Conservation (phyloP, 1,140 invertebrate species). For the Drosophila miranda region DNA sequence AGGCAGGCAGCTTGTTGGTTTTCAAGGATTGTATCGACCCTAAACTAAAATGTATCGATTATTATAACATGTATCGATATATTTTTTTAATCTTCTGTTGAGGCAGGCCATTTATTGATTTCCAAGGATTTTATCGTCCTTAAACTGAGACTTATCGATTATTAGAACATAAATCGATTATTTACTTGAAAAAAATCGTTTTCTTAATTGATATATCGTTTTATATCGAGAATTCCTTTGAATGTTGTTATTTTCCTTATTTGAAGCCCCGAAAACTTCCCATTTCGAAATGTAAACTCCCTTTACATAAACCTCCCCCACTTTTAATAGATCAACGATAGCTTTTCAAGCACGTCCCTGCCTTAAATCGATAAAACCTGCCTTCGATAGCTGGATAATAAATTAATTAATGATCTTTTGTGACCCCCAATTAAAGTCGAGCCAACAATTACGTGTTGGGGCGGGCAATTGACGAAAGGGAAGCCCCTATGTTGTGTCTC, state of each 20-base stretch:
- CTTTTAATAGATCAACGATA: not conserved
- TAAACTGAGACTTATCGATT: too few species aligned
- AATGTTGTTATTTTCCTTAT: too few species aligned
- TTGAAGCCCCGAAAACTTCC: not conserved
- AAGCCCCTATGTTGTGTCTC: slow-evolving; percentile 7
- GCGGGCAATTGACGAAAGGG: slow-evolving; percentile 21
- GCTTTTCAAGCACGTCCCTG: slow-evolving; percentile 5
- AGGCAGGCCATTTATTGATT: slow-evolving; percentile 8
- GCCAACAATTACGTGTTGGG: slow-evolving; percentile 53
- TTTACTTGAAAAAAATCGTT: too few species aligned
- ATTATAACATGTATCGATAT: not conserved
- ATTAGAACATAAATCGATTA: not conserved
- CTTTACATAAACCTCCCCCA: not conserved
- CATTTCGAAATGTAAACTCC: not conserved
- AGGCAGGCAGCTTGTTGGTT: slow-evolving; percentile 6
- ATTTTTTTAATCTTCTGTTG: too few species aligned
- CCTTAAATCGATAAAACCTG: not conserved
- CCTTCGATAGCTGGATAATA: slow-evolving; percentile 53
- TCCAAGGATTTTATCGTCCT: not conserved
- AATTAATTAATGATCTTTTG: slow-evolving; percentile 47
- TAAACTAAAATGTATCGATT: too few species aligned
- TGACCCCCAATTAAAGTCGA: slow-evolving; percentile 41
- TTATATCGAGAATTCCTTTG: too few species aligned
- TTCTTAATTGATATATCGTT: too few species aligned
- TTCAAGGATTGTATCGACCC: not conserved